phyloP scores from a whole-genome alignment of 1,140 invertebrate species.

The Conus ventricosus region DNA sequence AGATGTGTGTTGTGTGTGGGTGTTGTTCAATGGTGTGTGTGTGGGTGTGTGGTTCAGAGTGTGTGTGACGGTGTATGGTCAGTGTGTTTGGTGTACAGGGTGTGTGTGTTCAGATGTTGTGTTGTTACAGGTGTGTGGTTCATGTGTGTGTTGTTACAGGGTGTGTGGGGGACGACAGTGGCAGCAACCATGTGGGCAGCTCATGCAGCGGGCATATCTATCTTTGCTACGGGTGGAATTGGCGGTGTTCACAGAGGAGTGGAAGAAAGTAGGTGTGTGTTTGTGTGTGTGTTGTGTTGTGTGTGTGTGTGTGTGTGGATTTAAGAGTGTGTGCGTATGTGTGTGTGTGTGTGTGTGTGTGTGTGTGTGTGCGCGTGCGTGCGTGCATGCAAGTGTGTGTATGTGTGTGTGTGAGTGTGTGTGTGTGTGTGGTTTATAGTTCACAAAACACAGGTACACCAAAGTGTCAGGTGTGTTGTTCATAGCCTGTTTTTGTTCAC shows the following conservation, averaged over 20 bases:
- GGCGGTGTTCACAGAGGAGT: conserved; percentile 96
- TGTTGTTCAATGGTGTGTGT: too few relatives aligned
- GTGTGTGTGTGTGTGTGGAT: neutral
- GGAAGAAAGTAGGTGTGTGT: conserved; percentile 78
- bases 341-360: neutral
- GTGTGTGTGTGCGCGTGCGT: neutral
- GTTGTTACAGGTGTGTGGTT: too few relatives aligned
- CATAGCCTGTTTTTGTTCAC: too few relatives aligned
- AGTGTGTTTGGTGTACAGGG: neutral
- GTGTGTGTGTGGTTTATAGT: neutral
- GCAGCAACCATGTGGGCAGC: conserved; percentile 93
- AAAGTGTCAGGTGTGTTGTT: too few relatives aligned
- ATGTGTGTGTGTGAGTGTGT: neutral
- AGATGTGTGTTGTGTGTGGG: too few relatives aligned
- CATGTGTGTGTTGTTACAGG: conserved; percentile 64
- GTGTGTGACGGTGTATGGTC: too few relatives aligned
- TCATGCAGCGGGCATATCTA: conserved; percentile 85
- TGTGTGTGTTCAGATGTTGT: too few relatives aligned
- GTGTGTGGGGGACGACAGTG: conserved; percentile 94
- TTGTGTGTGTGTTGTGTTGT: neutral
- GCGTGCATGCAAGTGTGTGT: neutral
- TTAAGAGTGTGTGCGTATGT: neutral
- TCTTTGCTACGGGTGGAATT: conserved; percentile 94
- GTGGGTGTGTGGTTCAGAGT: too few relatives aligned
- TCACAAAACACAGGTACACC: too few relatives aligned